Percentiles rank a stretch among this genome's conserved stretches.
Evolutionary conservation across 35 echinoderm and acorn worm genomes (phyloP).

Genomic region (Stichopus chloronotus): DNA sequence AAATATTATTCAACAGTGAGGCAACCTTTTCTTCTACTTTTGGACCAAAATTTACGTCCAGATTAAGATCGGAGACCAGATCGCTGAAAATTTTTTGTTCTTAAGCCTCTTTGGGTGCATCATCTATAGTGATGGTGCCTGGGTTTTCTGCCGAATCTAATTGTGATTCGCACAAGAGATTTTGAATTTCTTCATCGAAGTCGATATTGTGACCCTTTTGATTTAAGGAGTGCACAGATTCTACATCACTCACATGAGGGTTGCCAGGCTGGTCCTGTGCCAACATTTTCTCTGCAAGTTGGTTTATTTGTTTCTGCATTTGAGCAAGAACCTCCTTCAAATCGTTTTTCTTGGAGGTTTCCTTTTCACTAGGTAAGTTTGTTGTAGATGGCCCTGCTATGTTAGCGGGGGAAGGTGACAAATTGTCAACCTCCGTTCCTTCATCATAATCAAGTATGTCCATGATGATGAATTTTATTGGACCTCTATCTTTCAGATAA

Average conservation of each 20-base stretch:
- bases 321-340: slow-evolving; percentile 27
- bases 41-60: slow-evolving; percentile 17
- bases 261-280: not conserved
- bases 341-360: slow-evolving; percentile 1
- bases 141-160: slow-evolving; percentile 5
- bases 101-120: not conserved
- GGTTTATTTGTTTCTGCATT: slow-evolving; percentile 25
- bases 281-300: not conserved
- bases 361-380: slow-evolving; percentile 1
- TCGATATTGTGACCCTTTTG: not conserved
- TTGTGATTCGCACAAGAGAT: not conserved
- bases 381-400: not conserved
- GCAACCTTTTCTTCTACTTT: not conserved
- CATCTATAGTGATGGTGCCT: not conserved
- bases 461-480: slow-evolving; percentile 1
- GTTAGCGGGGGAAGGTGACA: slow-evolving; percentile 7
- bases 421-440: slow-evolving; percentile 3
- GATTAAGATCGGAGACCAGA: not conserved
- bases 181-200: slow-evolving; percentile 19
- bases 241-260: slow-evolving; percentile 8
- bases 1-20: slow-evolving; percentile 1
- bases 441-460: slow-evolving; percentile 4
- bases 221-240: slow-evolving; percentile 4
- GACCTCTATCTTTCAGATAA: not conserved
- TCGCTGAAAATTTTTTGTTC: slow-evolving; percentile 11